These are phyloP conservation scores for Oscheius sp. DNA, from an alignment of 2,888 invertebrate species.

Conservation along the genomic window DNA sequence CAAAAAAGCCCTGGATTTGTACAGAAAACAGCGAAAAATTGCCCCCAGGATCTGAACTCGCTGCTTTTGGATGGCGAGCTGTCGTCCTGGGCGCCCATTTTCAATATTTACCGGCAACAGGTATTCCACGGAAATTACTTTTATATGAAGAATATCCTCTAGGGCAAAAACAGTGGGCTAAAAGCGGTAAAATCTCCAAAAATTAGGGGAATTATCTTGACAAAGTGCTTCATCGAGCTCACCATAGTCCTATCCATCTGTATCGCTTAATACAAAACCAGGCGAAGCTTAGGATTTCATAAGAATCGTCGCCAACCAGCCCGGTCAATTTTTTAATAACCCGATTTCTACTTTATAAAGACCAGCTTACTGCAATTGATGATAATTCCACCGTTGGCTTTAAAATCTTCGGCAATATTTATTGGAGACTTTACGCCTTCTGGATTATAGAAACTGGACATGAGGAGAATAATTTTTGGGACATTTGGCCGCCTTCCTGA, in stretches of 20 bases:
- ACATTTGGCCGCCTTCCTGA: not conserved
- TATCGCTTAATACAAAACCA: not conserved
- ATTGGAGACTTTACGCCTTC: not conserved
- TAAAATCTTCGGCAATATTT: not conserved
- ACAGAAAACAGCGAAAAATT: too few species aligned
- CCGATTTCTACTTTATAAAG: not conserved
- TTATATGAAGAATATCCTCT: not conserved
- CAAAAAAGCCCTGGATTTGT: too few species aligned
- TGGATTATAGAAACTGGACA: not conserved
- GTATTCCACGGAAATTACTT: not conserved
- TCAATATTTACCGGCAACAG: not conserved
- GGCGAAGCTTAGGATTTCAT: not conserved
- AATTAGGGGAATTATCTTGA: too few species aligned
- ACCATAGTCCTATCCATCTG: not conserved
- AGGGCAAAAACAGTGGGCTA: not conserved
- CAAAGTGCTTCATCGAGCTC: not conserved
- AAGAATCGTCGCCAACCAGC: too few species aligned
- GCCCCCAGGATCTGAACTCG: too few species aligned
- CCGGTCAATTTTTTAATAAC: not conserved
- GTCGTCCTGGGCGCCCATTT: too few species aligned
- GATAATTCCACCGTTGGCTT: not conserved
- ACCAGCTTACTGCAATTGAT: not conserved
- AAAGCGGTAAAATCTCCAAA: too few species aligned
- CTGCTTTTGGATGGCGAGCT: too few species aligned
- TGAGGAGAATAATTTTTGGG: not conserved